These are phyloP conservation scores for Cyphomyrmex costatus DNA, from an alignment of 1,140 invertebrate species.

Conservation along the genomic window DNA sequence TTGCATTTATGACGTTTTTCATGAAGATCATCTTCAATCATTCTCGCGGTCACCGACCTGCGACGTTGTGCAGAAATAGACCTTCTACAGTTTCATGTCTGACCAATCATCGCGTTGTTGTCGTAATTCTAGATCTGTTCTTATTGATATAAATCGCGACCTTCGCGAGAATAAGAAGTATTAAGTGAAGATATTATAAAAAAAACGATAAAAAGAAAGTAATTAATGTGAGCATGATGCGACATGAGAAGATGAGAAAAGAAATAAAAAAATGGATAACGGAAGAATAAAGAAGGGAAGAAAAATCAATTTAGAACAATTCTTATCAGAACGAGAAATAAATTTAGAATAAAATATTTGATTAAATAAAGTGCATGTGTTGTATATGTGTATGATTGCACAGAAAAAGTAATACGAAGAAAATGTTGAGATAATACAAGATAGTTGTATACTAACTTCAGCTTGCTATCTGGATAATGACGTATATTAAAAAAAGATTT, in stretches of 20 bases:
- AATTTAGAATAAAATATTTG: not conserved
- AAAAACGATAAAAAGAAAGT: not conserved
- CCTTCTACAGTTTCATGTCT: constrained; percentile 25
- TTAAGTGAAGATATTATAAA: not conserved
- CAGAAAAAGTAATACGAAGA: not conserved
- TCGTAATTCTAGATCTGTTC: constrained; percentile 33
- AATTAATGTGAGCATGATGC: not conserved
- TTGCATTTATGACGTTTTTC: constrained; percentile 9
- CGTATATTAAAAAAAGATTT: too few species aligned
- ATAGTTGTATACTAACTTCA: not conserved
- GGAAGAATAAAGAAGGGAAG: not conserved
- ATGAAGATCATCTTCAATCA: constrained; percentile 4
- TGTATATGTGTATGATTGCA: not conserved
- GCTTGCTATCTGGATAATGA: not conserved
- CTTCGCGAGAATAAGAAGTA: not conserved
- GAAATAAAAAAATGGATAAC: not conserved
- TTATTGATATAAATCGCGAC: not conserved
- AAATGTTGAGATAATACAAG: not conserved
- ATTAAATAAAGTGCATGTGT: not conserved
- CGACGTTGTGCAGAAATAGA: constrained; percentile 30
- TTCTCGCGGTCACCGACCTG: constrained; percentile 48
- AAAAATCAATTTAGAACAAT: constrained; percentile 25
- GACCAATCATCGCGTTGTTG: constrained; percentile 32
- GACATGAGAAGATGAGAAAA: not conserved
- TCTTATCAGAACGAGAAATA: not conserved